Evolutionary conservation across 2,797 vertebrate genomes (phyloP), one percentile per base, ranked within the genome.

Genomic region (Euphonia xanthogaster): DNA sequence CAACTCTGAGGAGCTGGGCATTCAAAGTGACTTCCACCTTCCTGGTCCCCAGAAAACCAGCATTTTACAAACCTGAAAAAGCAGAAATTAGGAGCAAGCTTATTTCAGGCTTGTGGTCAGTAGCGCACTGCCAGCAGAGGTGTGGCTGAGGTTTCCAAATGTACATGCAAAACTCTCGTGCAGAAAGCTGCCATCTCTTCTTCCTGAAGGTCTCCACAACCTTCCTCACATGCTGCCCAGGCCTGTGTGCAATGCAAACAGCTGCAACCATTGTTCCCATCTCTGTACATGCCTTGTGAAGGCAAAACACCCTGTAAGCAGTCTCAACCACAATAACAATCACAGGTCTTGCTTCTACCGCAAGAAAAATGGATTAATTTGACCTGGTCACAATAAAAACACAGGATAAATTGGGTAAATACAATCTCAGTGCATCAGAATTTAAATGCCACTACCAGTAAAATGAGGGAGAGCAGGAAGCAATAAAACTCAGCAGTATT

Each of bases 81-180:
- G 44, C 14, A 86, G 65, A 48, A 86, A 58, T 44, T 31, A 57
- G 51, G 17, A 86, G 22, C 14, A 73, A 58, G 22, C 10, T 55
- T 51, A 16, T 84, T 42, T 58, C 37, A 71, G 22, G 12, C 42
- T 71, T 82, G 67, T 20, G 33, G 31, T 60, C 5, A 3, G 22
- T 17, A 54, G 53, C 6, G 14, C 27, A 31, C 19, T 10, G 28
- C 35, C 47, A 35, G 30, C 30, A 39, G 68, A 70, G 12, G 27
- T 2, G 12, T 14, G 13, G 12, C 15, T 28, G 42, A 50, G 16
- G 16, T 48, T 58, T 65, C 55, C 14, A 14, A 65, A 50, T 1
- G 35, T 5, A 53, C 10, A 3, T 4, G 28, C 25, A 31, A 35
- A 61, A 45, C 20, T 28, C 39, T 19, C 0, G 0, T 5, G 13